These are phyloP conservation scores for Bhutanitis thaidina DNA, from an alignment of 2,888 invertebrate genomes.

Conservation along the genomic window DNA sequence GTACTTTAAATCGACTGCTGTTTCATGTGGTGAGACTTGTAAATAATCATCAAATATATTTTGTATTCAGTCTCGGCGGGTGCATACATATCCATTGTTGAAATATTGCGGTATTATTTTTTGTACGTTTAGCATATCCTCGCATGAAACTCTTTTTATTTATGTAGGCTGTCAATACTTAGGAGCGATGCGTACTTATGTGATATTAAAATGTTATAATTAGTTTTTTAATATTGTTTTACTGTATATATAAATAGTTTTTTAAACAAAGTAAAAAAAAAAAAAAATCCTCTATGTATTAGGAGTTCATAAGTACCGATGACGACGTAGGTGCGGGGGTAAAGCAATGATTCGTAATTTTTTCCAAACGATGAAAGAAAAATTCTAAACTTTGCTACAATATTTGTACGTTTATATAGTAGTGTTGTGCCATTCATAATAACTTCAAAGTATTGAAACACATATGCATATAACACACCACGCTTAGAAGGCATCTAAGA, in stretches of 20 bases:
- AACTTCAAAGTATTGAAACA: not conserved
- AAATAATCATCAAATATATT: conserved; percentile 30
- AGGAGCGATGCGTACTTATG: conserved; percentile 72
- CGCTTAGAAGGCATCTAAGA: not conserved
- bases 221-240: conserved; percentile 59
- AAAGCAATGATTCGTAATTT: conserved; percentile 9
- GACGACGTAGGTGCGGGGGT: not conserved
- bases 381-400: not conserved
- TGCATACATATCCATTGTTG: conserved; percentile 27
- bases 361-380: not conserved
- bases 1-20: conserved; percentile 72
- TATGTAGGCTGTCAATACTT: conserved; percentile 48
- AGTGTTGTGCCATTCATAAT: conserved; percentile 15
- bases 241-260: conserved; percentile 61
- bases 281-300: conserved; percentile 2
- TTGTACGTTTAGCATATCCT: conserved; percentile 56
- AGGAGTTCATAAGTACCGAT: not conserved
- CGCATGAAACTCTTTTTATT: conserved; percentile 57
- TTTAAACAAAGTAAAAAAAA: conserved; percentile 41
- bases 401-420: too few species aligned
- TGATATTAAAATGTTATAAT: conserved; percentile 67
- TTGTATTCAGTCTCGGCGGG: conserved; percentile 23
- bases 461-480: not conserved
- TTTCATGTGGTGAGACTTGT: conserved; percentile 71
- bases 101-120: conserved; percentile 62